These are phyloP conservation scores for Synergus laeviventris DNA, from an alignment of 2,888 invertebrate species.

Conservation along the genomic window DNA sequence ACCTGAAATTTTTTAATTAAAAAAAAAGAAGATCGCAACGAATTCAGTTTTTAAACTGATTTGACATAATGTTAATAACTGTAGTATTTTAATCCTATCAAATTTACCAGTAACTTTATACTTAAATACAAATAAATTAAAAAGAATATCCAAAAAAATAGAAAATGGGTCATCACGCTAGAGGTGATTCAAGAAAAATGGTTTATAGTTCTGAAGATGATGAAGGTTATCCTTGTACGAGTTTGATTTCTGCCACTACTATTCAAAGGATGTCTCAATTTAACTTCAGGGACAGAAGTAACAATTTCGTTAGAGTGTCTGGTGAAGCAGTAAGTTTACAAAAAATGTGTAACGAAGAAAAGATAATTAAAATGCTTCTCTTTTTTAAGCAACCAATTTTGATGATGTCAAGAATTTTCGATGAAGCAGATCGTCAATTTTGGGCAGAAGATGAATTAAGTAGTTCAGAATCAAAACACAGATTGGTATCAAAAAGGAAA, in stretches of 20 bases:
- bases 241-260: conserved; percentile 45
- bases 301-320: conserved; percentile 48
- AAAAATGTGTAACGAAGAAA: conserved; percentile 10
- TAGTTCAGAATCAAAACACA: conserved; percentile 61
- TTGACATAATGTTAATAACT: neutral
- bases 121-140: neutral
- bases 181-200: conserved; percentile 60
- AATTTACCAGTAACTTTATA: conserved; percentile 15
- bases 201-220: conserved; percentile 64
- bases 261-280: conserved; percentile 51
- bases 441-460: conserved; percentile 70
- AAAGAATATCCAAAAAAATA: conserved; percentile 10
- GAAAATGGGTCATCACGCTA: conserved; percentile 62
- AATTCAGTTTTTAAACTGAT: conserved; percentile 7
- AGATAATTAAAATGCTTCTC: conserved; percentile 33
- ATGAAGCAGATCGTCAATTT: conserved; percentile 66
- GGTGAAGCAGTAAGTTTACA: conserved; percentile 60
- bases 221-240: conserved; percentile 60
- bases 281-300: conserved; percentile 52
- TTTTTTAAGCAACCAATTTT: conserved; percentile 53
- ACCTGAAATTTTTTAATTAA: neutral
- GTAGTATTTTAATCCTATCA: neutral
- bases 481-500: conserved; percentile 55
- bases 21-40: conserved; percentile 12
- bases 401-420: conserved; percentile 53